phyloP scores from a whole-genome alignment of 2,888 invertebrate species.

The Pristionchus maxplancki region DNA sequence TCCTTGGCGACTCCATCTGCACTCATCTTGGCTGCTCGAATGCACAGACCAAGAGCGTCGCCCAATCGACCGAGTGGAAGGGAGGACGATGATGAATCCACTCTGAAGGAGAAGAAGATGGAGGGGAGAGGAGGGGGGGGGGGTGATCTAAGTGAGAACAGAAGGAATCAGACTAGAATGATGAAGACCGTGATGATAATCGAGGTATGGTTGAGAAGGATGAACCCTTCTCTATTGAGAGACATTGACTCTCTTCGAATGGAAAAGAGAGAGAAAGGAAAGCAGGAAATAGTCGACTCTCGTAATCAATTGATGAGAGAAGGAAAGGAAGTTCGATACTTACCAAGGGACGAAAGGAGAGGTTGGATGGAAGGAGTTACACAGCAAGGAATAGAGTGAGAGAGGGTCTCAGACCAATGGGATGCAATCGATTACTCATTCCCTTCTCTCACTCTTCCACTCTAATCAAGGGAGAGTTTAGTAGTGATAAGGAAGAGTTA shows the following conservation, averaged over 20 bases:
- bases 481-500: background rate
- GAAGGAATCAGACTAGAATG: background rate
- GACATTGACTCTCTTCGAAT: background rate
- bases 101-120: slow-evolving; percentile 14
- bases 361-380: slow-evolving; percentile 18
- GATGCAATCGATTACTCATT: slow-evolving; percentile 20
- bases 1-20: slow-evolving; percentile 57
- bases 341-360: slow-evolving; percentile 2
- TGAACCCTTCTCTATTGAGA: slow-evolving; percentile 3
- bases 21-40: slow-evolving; percentile 56
- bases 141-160: background rate
- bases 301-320: slow-evolving; percentile 14
- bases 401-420: background rate
- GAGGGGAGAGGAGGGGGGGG: background rate
- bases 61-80: slow-evolving; percentile 63
- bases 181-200: background rate
- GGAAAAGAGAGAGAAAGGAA: slow-evolving; percentile 1
- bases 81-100: slow-evolving; percentile 49
- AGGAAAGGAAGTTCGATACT: slow-evolving; percentile 4
- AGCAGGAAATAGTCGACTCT: background rate
- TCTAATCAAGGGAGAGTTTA: slow-evolving; percentile 1
- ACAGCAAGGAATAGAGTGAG: background rate
- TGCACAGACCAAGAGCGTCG: slow-evolving; percentile 73
- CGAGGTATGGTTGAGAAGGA: slow-evolving; percentile 49
- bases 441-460: slow-evolving; percentile 1